Conservation (phyloP, 2,888 invertebrate genomes). For the Notodromas monacha region DNA sequence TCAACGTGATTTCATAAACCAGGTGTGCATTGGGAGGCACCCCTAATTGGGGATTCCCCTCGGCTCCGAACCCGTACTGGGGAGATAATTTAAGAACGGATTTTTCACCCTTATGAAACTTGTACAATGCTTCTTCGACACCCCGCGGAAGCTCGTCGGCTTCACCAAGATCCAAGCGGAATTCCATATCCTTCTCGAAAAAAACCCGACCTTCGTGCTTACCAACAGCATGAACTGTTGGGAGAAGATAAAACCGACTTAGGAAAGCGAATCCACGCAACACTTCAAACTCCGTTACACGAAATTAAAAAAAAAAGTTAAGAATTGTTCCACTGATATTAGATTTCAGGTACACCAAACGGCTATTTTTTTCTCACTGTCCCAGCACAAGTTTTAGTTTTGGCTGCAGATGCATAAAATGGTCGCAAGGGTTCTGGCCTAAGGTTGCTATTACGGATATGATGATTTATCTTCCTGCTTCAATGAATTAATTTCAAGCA, state of each 20-base stretch:
- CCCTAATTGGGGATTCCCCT: constrained; percentile 30
- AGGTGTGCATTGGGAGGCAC: constrained; percentile 46
- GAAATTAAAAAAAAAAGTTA: constrained; percentile 5
- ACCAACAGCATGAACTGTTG: constrained; percentile 36
- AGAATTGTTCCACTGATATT: no score
- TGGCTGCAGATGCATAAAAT: no score
- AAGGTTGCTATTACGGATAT: no score
- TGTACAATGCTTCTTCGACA: constrained; percentile 41
- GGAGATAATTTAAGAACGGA: constrained; percentile 36
- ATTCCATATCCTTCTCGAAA: constrained; percentile 48
- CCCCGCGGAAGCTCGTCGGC: constrained; percentile 42
- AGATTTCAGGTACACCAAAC: no score
- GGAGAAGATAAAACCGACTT: constrained; percentile 8
- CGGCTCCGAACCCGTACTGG: constrained; percentile 40
- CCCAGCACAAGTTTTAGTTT: no score
- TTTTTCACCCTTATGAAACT: constrained; percentile 44
- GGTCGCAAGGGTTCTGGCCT: no score
- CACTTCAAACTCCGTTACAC: constrained; percentile 5
- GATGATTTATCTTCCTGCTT: no score
- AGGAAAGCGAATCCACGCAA: not conserved
- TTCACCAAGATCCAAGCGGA: constrained; percentile 50
- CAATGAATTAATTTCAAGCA: no score
- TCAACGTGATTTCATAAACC: constrained; percentile 45
- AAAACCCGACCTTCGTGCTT: constrained; percentile 29
- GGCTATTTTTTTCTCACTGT: no score